phyloP scores from a whole-genome alignment of 2,113 vertebrate species.

The Hassar affinis region DNA sequence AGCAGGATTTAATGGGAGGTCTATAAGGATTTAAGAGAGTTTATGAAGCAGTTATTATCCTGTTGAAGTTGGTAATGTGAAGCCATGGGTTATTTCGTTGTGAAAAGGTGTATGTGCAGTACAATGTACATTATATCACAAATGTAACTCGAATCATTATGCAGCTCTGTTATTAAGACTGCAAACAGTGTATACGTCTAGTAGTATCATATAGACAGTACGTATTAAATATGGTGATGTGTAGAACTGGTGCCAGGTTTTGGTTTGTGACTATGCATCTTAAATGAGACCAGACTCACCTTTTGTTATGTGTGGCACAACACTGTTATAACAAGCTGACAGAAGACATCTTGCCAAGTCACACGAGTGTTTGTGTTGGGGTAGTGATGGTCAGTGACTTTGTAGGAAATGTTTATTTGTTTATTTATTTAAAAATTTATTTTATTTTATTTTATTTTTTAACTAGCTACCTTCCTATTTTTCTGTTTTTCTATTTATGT shows the following conservation, averaged over 20 bases:
- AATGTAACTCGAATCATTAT: not conserved
- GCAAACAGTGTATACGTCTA: not conserved
- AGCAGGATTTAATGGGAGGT: not conserved
- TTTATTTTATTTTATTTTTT: too few relatives aligned
- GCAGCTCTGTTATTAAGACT: not conserved
- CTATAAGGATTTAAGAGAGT: not conserved
- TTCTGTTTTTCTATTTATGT: too few relatives aligned
- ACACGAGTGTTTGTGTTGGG: constrained; percentile 23
- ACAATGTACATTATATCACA: not conserved
- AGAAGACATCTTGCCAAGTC: constrained; percentile 60
- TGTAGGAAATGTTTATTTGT: not conserved
- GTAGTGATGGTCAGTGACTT: not conserved
- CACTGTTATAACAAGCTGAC: constrained; percentile 63
- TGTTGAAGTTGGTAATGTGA: not conserved
- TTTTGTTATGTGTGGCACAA: constrained; percentile 60
- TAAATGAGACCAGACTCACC: constrained; percentile 45
- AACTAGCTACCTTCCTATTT: too few relatives aligned
- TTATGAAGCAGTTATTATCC: not conserved
- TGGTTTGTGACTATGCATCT: constrained; percentile 1
- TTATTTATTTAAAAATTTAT: not conserved
- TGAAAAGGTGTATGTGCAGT: not conserved
- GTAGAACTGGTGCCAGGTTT: not conserved
- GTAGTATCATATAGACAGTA: not conserved
- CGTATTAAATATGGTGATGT: not conserved
- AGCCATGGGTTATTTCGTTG: not conserved